Conservation (phyloP, 1,140 invertebrate species). For the Amyelois transitella region DNA sequence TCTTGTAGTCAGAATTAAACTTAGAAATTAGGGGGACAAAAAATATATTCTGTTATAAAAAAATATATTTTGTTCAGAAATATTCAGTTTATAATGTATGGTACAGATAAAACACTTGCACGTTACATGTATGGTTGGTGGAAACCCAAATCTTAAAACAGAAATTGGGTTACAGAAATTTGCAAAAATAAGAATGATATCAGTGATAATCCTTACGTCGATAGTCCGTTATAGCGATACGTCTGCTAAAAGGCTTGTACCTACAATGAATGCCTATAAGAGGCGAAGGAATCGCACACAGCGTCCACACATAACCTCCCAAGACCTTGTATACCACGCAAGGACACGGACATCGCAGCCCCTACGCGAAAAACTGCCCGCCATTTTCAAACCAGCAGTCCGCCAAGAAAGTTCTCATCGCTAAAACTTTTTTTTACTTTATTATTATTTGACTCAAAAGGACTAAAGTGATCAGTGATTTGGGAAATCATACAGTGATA, state of each 20-base stretch:
- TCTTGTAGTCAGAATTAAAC: too few species aligned
- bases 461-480: neutral
- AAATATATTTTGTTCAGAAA: too few species aligned
- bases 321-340: conserved; percentile 61
- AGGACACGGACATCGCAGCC: conserved; percentile 50
- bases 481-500: neutral
- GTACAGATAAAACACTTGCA: too few species aligned
- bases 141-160: too few species aligned
- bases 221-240: conserved; percentile 9
- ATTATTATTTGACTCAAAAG: neutral
- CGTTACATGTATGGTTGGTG: too few species aligned
- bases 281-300: conserved; percentile 48
- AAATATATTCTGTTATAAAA: too few species aligned
- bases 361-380: conserved; percentile 44
- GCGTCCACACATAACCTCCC: conserved; percentile 54
- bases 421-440: neutral
- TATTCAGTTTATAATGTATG: too few species aligned
- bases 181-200: too few species aligned
- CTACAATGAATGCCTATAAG: conserved; percentile 49
- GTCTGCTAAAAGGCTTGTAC: conserved; percentile 41
- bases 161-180: too few species aligned
- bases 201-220: neutral
- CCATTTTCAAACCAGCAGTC: conserved; percentile 51
- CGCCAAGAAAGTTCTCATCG: conserved; percentile 37
- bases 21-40: too few species aligned